These are phyloP conservation scores for Colinus virginianus DNA, from an alignment of 2,113 vertebrate species.

Conservation along the genomic window DNA sequence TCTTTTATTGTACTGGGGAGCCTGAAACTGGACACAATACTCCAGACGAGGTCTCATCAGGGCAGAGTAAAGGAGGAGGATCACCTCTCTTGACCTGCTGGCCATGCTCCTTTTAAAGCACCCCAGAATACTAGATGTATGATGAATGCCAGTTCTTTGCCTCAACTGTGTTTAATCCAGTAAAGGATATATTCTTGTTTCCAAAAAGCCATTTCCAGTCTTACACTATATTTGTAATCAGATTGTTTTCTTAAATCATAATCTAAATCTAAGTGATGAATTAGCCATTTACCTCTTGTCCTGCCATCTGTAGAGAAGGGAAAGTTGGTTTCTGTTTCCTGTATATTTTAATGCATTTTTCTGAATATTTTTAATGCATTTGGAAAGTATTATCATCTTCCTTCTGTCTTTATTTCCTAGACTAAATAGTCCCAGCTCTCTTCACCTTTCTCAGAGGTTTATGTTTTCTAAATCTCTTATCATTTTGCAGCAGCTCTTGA, in stretches of 20 bases:
- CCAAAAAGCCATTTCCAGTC: background rate
- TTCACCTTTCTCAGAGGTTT: slow-evolving; percentile 20
- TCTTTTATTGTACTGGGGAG: no score
- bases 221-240: background rate
- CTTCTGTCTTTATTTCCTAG: background rate
- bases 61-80: no score
- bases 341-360: background rate
- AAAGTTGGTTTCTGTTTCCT: background rate
- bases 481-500: background rate
- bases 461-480: slow-evolving; percentile 19
- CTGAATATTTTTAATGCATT: background rate
- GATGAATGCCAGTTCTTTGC: background rate
- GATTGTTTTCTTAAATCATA: background rate
- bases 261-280: background rate
- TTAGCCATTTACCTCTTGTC: background rate
- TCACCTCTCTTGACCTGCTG: no score
- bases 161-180: background rate
- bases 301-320: background rate
- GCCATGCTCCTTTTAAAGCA: no score
- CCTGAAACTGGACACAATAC: no score
- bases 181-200: background rate
- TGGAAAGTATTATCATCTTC: background rate
- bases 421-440: slow-evolving; percentile 18
- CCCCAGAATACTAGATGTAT: no score
- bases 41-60: no score